A percentile compares a stretch with the other conserved stretches of the same genome.
These are phyloP conservation scores for Stegophylla sp. DNA, from an alignment of 2,888 invertebrate genomes.

Conservation along the genomic window DNA sequence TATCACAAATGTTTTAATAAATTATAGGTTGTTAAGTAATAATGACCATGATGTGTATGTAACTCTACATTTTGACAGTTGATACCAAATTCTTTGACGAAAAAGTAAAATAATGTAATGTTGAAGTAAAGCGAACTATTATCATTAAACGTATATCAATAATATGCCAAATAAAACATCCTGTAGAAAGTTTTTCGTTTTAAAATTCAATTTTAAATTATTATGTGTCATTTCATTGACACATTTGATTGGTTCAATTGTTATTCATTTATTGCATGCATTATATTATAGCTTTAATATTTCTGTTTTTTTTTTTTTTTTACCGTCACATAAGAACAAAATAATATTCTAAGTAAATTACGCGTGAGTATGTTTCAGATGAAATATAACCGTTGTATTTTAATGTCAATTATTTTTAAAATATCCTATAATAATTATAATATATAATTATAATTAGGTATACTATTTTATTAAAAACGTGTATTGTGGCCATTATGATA, in stretches of 20 bases:
- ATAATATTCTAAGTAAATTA: too few species aligned
- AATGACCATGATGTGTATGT: slow-evolving; percentile 4
- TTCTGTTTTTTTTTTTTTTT: too few species aligned
- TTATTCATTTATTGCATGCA: background rate
- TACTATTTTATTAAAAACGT: too few species aligned
- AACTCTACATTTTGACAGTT: background rate
- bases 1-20: slow-evolving; percentile 23
- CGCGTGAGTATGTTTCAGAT: too few species aligned
- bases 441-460: too few species aligned
- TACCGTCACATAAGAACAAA: too few species aligned
- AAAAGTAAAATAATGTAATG: slow-evolving; percentile 12
- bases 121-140: slow-evolving; percentile 23
- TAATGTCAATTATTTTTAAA: too few species aligned
- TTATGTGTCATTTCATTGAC: slow-evolving; percentile 24
- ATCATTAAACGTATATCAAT: slow-evolving; percentile 46
- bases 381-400: too few species aligned
- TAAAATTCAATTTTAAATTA: slow-evolving; percentile 31
- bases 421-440: too few species aligned
- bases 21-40: slow-evolving; percentile 47
- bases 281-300: too few species aligned
- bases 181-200: slow-evolving; percentile 55
- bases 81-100: background rate
- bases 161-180: slow-evolving; percentile 44
- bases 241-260: slow-evolving; percentile 19
- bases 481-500: too few species aligned